Conservation (phyloP, 2,113 vertebrate genomes). For the Aspiorhynchus laticeps region DNA sequence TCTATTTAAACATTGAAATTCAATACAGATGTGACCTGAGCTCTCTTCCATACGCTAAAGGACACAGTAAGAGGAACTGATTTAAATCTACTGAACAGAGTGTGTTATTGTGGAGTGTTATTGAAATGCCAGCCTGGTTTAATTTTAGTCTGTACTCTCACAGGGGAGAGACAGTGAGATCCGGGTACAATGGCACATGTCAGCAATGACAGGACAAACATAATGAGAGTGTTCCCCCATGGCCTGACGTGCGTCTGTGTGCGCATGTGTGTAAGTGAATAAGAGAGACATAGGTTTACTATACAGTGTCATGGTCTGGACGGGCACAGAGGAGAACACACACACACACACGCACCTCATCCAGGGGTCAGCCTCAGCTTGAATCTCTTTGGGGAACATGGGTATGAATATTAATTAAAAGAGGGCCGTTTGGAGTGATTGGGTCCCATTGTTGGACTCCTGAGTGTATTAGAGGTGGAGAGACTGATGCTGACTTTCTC, state of each 20-base stretch:
- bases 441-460: conserved; percentile 81
- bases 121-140: conserved; percentile 52
- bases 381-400: conserved; percentile 81
- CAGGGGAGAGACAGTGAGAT: conserved; percentile 41
- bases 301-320: conserved; percentile 65
- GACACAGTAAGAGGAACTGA: conserved; percentile 23
- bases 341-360: conserved; percentile 64
- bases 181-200: conserved; percentile 64
- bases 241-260: conserved; percentile 47
- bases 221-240: conserved; percentile 71
- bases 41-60: conserved; percentile 27
- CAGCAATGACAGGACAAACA: conserved; percentile 73
- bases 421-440: conserved; percentile 79
- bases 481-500: conserved; percentile 68
- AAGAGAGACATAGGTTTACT: conserved; percentile 22
- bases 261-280: conserved; percentile 34
- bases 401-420: conserved; percentile 94
- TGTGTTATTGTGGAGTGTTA: conserved; percentile 62
- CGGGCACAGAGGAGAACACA: conserved; percentile 75
- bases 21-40: conserved; percentile 10
- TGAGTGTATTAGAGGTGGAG: conserved; percentile 77
- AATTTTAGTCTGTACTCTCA: conserved; percentile 43
- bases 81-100: conserved; percentile 58
- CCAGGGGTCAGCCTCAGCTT: conserved; percentile 80
- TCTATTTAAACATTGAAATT: conserved; percentile 25